These are phyloP conservation scores for Zaprionus kolodkinae DNA, from an alignment of 1,140 invertebrate species.

Conservation along the genomic window DNA sequence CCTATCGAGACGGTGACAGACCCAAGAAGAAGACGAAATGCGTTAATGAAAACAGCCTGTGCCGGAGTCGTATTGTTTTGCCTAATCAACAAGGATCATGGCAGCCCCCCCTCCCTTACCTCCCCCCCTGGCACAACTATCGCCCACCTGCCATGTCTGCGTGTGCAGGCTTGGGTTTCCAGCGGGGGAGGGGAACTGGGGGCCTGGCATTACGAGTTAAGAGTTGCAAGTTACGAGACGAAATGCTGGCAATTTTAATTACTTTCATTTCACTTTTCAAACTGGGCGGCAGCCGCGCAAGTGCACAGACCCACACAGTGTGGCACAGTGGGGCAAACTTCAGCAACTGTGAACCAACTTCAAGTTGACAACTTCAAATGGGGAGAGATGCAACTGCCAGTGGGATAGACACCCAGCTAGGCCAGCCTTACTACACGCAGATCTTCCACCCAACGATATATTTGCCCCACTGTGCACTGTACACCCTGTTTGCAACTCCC, in stretches of 20 bases:
- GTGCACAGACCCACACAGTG: conserved; percentile 47
- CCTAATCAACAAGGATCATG: conserved; percentile 35
- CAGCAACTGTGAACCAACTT: no score
- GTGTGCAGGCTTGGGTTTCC: conserved; percentile 38
- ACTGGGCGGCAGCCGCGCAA: conserved; percentile 68
- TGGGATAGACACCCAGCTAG: no score
- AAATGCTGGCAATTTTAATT: conserved; percentile 78
- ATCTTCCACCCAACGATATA: not conserved
- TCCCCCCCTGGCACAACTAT: not conserved
- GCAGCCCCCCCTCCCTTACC: no score
- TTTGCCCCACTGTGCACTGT: conserved; percentile 17
- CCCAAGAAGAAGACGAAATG: conserved; percentile 10
- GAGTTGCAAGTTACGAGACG: conserved; percentile 60
- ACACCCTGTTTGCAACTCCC: conserved; percentile 37
- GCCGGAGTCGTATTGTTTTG: conserved; percentile 7
- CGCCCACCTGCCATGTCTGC: conserved; percentile 10
- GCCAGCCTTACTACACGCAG: no score
- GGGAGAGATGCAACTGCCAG: no score
- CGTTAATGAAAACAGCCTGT: conserved; percentile 34
- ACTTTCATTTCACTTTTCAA: conserved; percentile 81
- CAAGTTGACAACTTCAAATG: no score
- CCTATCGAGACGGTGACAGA: conserved; percentile 17
- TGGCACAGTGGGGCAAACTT: not conserved
- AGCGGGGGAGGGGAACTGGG: no score
- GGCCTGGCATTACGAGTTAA: conserved; percentile 11